Evolutionary conservation across 2,888 invertebrate species (phyloP), one percentile per base, ranked within the genome.

Genomic region (Imbricaverruca yamaguchii): DNA sequence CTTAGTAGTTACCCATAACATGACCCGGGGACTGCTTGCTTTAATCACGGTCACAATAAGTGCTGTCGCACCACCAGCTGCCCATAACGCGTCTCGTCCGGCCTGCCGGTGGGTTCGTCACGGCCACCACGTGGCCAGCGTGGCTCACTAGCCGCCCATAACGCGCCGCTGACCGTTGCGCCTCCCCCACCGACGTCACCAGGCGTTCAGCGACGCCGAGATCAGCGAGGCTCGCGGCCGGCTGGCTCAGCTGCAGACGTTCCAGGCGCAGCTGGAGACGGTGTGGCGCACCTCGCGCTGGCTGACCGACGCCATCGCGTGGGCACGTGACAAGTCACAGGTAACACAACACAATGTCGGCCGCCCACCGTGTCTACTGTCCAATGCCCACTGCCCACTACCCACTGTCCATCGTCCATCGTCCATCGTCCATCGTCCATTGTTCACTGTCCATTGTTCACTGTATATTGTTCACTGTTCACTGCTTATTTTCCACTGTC

Each of bases 281-380:
- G 92, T 95, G 7, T 98, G 98, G 98, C 95, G 96, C 86, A 92
- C 93, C 39, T 93, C 95, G 77, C 91, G 99, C 25, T 99, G 98
- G 98, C 90, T 98, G 39, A 94, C 97, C 91, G 97, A 98, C 86
- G 93, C 97, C 11, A 95, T 98, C 81, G 92, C 94, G 0, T 95
- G 95, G 86, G 97, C 98, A 0, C 91, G 98, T 83, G 98, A 98
- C 86, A 91, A 93, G 82, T 84, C 85, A 61, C 74, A 74, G 74
- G 74, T 74, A 53, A n/a, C 53, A 15, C 11, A 23, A 59, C 1
- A 39, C 39, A 39, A 39, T 39, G 39, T 39, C 61, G 61, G 61
- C 18, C 3, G 13, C 15, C 61, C 61, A 63, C 61, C 21, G 61
- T 18, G 21, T 63, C 18, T 18, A 8, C 18, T 63, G 13, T 2